These are phyloP conservation scores for Scaptomyza cyrtandrae DNA, from an alignment of 2,888 invertebrate species.

Conservation along the genomic window DNA sequence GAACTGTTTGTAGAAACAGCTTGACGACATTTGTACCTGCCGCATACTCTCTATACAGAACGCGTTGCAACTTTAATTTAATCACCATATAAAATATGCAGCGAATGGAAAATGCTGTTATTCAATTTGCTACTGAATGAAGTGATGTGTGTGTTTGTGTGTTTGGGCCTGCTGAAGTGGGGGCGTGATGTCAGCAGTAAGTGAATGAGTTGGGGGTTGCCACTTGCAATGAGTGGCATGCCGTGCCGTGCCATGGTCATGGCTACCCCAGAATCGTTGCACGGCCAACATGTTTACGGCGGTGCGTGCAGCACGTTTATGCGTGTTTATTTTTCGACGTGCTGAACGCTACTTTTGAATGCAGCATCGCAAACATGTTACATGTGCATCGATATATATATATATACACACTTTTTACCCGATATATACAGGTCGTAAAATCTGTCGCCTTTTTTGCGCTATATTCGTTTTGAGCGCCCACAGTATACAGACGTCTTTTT, in stretches of 20 bases:
- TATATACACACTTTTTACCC: constrained; percentile 5
- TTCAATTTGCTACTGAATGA: constrained; percentile 76
- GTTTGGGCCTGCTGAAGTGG: constrained; percentile 7
- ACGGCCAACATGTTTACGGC: constrained; percentile 68
- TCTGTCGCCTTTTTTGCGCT: constrained; percentile 52
- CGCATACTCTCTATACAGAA: constrained; percentile 7
- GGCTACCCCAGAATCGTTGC: constrained; percentile 52
- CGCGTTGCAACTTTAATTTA: constrained; percentile 73
- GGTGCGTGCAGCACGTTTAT: constrained; percentile 68
- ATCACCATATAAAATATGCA: constrained; percentile 75
- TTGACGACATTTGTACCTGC: constrained; percentile 28
- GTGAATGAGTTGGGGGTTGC: constrained; percentile 21
- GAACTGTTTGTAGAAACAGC: constrained; percentile 21
- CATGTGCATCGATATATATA: neutral
- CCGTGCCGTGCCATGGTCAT: constrained; percentile 59
- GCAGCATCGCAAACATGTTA: constrained; percentile 44
- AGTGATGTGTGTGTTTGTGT: constrained; percentile 55
- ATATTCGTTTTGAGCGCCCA: constrained; percentile 42
- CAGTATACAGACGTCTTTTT: constrained; percentile 71
- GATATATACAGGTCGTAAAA: constrained; percentile 45
- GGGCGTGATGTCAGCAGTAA: neutral
- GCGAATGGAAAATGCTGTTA: constrained; percentile 78
- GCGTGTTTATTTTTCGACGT: constrained; percentile 68
- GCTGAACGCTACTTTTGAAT: constrained; percentile 33
- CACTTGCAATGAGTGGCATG: constrained; percentile 71